Percentiles rank a stretch among this genome's conserved stretches.
Evolutionary conservation across 2,888 invertebrate species (phyloP).

Genomic region (Harpalus rufipes): DNA sequence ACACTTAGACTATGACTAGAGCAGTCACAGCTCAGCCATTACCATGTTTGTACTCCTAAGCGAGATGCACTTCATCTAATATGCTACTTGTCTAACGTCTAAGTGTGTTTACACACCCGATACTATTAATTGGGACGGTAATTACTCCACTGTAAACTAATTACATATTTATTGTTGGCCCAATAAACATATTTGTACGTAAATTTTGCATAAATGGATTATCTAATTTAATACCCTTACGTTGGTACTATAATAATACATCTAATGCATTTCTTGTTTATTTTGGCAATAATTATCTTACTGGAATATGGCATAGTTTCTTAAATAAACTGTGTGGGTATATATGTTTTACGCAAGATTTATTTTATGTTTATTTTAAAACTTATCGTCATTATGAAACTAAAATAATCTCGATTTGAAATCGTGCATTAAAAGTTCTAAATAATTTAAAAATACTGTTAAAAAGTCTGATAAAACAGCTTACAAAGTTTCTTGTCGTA

Average conservation of each 20-base stretch:
- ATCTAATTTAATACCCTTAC: no score
- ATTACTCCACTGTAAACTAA: background rate
- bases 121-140: background rate
- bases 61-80: conserved; percentile 45
- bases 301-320: no score
- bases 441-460: no score
- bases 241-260: no score
- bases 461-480: no score
- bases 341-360: no score
- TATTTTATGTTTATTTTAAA: no score
- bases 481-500: no score
- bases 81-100: conserved; percentile 32
- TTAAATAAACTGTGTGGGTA: no score
- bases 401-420: no score
- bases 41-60: conserved; percentile 37
- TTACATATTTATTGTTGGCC: background rate
- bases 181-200: background rate
- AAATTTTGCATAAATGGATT: background rate
- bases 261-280: background rate
- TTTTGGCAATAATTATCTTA: background rate
- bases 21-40: conserved; percentile 21
- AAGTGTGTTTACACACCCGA: conserved; percentile 17
- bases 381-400: no score
- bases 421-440: no score
- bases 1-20: conserved; percentile 38